phyloP scores from a whole-genome alignment of 2,888 invertebrate genomes.

The Leptinotarsa haldemani region DNA sequence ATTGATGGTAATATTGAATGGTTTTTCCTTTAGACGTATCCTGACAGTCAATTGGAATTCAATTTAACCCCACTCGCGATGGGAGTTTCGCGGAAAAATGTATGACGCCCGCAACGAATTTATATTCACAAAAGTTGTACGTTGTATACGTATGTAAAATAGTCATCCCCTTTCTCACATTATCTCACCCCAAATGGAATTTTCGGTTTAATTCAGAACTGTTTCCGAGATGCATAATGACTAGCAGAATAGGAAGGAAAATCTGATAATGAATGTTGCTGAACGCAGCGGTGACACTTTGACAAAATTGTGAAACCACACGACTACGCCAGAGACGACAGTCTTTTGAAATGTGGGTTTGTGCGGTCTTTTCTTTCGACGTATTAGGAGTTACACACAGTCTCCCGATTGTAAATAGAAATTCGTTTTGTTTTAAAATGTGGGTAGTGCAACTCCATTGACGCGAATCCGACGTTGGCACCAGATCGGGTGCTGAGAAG shows the following conservation, averaged over 20 bases:
- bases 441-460: neutral
- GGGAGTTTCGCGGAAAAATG: neutral
- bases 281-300: conserved; percentile 28
- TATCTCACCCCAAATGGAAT: conserved; percentile 17
- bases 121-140: conserved; percentile 10
- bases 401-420: neutral
- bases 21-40: neutral
- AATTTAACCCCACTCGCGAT: neutral
- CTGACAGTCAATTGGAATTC: neutral
- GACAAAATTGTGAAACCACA: conserved; percentile 27
- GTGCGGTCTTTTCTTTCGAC: conserved; percentile 14
- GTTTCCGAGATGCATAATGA: conserved; percentile 28
- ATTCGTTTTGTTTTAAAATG: neutral
- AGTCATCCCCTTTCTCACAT: conserved; percentile 12
- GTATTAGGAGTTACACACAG: neutral
- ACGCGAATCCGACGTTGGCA: too few relatives aligned
- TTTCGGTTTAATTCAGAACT: conserved; percentile 24
- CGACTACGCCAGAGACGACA: conserved; percentile 9
- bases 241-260: conserved; percentile 27
- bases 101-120: neutral
- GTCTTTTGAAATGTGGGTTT: conserved; percentile 7
- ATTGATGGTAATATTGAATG: neutral
- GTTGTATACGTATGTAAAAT: conserved; percentile 13
- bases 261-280: conserved; percentile 30
- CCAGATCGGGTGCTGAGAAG: too few relatives aligned